phyloP scores from a whole-genome alignment of 1,140 invertebrate species.

The Drosophila eugracilis region DNA sequence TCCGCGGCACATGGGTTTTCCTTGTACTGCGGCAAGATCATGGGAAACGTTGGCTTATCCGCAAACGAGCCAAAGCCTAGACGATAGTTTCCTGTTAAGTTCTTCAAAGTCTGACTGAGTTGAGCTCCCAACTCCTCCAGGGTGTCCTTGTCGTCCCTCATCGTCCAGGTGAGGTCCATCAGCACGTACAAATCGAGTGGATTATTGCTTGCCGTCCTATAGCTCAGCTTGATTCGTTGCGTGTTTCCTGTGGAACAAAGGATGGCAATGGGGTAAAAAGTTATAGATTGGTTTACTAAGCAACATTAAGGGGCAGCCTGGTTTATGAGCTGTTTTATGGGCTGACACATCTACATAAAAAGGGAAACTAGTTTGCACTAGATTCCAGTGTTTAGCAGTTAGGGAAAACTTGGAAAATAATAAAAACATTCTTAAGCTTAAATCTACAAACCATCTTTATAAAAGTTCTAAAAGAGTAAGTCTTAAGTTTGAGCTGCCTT shows the following conservation, averaged over 20 bases:
- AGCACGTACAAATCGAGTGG: slow-evolving; percentile 97
- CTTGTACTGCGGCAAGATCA: slow-evolving; percentile 86
- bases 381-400: slow-evolving; percentile 5
- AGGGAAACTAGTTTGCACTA: slow-evolving; percentile 24
- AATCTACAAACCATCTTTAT: no score
- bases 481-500: no score
- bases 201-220: slow-evolving; percentile 90
- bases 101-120: slow-evolving; percentile 88
- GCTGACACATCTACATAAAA: slow-evolving; percentile 48
- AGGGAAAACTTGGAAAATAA: background rate
- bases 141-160: slow-evolving; percentile 94
- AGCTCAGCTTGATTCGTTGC: slow-evolving; percentile 86
- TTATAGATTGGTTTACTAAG: slow-evolving; percentile 44
- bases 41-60: slow-evolving; percentile 93
- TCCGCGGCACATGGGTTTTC: slow-evolving; percentile 87
- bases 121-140: slow-evolving; percentile 90
- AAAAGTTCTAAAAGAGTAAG: no score
- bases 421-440: no score
- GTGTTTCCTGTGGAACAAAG: slow-evolving; percentile 84
- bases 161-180: slow-evolving; percentile 96
- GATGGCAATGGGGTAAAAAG: slow-evolving; percentile 11
- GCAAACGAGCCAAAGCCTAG: slow-evolving; percentile 94
- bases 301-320: slow-evolving; percentile 31
- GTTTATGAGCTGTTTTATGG: slow-evolving; percentile 66
- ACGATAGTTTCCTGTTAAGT: slow-evolving; percentile 93